A percentile compares a stretch with the other conserved stretches of the same genome.
Evolutionary conservation across 2,797 vertebrate species (phyloP).

Genomic region (Pampus argenteus): DNA sequence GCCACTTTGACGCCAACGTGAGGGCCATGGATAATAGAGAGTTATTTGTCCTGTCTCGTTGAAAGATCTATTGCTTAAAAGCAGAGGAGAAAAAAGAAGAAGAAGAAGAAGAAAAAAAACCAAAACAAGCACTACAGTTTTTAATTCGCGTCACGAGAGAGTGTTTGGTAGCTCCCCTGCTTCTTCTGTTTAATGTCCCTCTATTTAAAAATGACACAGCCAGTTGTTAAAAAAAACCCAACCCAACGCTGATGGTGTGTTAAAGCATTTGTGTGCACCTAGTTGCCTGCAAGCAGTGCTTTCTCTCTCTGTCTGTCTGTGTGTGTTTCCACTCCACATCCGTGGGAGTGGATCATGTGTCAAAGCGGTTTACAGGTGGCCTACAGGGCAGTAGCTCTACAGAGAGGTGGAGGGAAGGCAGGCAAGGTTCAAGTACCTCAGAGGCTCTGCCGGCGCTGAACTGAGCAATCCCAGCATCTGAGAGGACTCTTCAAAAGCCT

Average conservation of each 20-base stretch:
- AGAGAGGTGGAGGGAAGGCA: slow-evolving; percentile 70
- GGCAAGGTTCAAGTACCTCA: slow-evolving; percentile 78
- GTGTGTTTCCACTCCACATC: slow-evolving; percentile 76
- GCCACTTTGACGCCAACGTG: slow-evolving; percentile 73
- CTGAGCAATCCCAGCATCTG: slow-evolving; percentile 67
- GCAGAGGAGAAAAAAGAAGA: slow-evolving; percentile 33
- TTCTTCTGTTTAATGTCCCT: slow-evolving; percentile 63
- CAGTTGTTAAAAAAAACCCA: slow-evolving; percentile 74
- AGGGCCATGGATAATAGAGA: slow-evolving; percentile 73
- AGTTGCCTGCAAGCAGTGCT: slow-evolving; percentile 50
- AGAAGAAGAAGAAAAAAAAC: neutral
- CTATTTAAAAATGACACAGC: slow-evolving; percentile 62
- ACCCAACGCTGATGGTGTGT: slow-evolving; percentile 38
- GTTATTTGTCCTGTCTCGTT: slow-evolving; percentile 73
- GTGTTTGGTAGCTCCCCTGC: slow-evolving; percentile 59
- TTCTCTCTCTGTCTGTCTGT: slow-evolving; percentile 30
- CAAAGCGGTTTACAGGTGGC: slow-evolving; percentile 85
- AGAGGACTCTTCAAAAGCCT: slow-evolving; percentile 74
- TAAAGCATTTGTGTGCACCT: slow-evolving; percentile 34
- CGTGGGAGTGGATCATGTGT: slow-evolving; percentile 84
- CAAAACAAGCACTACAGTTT: slow-evolving; percentile 1
- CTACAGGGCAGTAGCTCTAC: slow-evolving; percentile 78
- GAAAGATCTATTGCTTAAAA: slow-evolving; percentile 72
- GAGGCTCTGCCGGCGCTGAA: slow-evolving; percentile 66
- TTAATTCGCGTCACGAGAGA: slow-evolving; percentile 40